phyloP scores from a whole-genome alignment of 1,140 invertebrate species.

The Chironomus striatipennis region DNA sequence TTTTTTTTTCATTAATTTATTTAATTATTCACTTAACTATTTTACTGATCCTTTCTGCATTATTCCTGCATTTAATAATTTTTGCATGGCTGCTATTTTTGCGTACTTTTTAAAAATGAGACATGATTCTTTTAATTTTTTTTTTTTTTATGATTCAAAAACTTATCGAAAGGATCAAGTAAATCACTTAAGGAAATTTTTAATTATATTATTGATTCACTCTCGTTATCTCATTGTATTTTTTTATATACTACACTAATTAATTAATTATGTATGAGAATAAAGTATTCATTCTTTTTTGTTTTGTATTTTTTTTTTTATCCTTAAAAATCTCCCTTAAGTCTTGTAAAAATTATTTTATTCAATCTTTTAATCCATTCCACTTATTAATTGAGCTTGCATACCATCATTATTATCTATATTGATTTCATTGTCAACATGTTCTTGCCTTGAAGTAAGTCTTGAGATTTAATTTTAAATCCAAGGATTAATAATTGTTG shows the following conservation, averaged over 20 bases:
- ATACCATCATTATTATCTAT: background rate
- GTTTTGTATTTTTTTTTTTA: too few relatives aligned
- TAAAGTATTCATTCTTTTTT: too few relatives aligned
- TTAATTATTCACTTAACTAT: background rate
- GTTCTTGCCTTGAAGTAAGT: too few relatives aligned
- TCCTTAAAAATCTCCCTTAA: background rate
- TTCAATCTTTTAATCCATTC: background rate
- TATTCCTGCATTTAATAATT: background rate
- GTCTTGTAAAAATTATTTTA: background rate
- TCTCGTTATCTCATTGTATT: background rate
- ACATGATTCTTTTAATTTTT: too few relatives aligned
- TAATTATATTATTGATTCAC: slow-evolving; percentile 1
- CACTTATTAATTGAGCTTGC: background rate
- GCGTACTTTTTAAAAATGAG: background rate
- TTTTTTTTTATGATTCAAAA: background rate
- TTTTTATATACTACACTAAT: background rate
- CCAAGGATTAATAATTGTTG: too few relatives aligned
- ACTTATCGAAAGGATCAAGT: background rate
- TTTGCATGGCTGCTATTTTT: too few relatives aligned
- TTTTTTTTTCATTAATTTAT: background rate
- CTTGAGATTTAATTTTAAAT: too few relatives aligned
- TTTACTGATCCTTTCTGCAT: background rate
- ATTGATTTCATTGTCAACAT: too few relatives aligned
- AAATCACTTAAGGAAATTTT: slow-evolving; percentile 9
- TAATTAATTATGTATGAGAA: too few relatives aligned